Evolutionary conservation across 2,888 invertebrate species (phyloP), one percentile per base, ranked within the genome.

Genomic region (Tineola bisselliella): DNA sequence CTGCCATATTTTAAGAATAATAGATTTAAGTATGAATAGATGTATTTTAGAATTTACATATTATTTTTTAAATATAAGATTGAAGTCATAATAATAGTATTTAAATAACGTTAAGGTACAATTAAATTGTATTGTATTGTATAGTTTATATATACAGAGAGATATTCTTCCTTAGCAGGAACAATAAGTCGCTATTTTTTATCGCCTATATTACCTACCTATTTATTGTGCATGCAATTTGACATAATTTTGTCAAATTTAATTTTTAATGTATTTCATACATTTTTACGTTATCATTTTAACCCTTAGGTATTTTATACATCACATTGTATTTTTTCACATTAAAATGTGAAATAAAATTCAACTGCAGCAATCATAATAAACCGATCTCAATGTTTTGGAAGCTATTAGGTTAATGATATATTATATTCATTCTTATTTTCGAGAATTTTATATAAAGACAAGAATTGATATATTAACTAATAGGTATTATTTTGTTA

Each of bases 1-100:
- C 87, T 86, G 87, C 87, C 87, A 87, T 87, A 87, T 78, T 79
- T 78, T 87, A 84, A 86, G 83, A 70, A 81, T 74, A 70, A 48
- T 59, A 15, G 12, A 8, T 15, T 58, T 33, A 58, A n/a, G 15
- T 33, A 17, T n/a, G n/a, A 43, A 59, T 83, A 83, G 77, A 69
- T 74, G 67, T 78, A 71, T 75, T 79, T 71, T 67, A 65, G 65
- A 66, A 63, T 65, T 64, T 64, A 63, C 63, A 44, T 62, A 63
- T 70, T 68, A 71, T 66, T 65, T 63, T 64, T 81, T 6, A 76
- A 72, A 56, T 75, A 76, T 83, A 84, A 83, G 81, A 18, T 80
- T 81, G 77, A 78, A 86, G 86, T 86, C 86, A 87, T 84, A 81
- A 82, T 79, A 76, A 79, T 84, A 86, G 83, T 86, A 83, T 84